Base-by-base conservation (phyloP, 2,113 vertebrate genomes). In the Lathamus discolor region DNA sequence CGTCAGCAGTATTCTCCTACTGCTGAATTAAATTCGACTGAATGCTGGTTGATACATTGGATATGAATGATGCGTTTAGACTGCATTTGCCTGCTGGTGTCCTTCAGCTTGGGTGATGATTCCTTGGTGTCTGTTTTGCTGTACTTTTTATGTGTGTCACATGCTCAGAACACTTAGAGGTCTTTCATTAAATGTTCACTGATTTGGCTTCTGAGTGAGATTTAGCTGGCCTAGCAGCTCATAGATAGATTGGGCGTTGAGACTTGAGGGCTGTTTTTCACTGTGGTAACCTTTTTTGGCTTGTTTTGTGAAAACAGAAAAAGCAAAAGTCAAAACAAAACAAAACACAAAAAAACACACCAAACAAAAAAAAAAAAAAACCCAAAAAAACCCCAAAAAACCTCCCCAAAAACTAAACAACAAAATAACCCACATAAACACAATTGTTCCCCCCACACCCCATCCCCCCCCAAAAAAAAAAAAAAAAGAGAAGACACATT, bases 271-370 rank as follows among this genome's bases (percentile, higher is more conserved):
- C 31, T 29, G 3, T n/a, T 63, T 57, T 66, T 39, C 12, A 76
- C 5, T 46, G 12, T 13, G 8, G 4, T 33, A 23, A 9, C 0
- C 2, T 13, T 35, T 39, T 44, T 25, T 52, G 22, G 5, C n/a
- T 64, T 76, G 7, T 41, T 73, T 83, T 73, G 12, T 59, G 22
- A 80, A 63, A 59, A 33, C 20, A 59, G 18, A 33, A 33, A 55
- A 19, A 12, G 20, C 11, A 55, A 55, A 29, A 55, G 20, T 20
- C 49, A 46, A 46, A 46, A 46, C 46, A 23, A 49, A 49, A 23
- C 20, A 20, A 20, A 2, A 3, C 33, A 9, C 31, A 18, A 54
- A 11, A 18, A 54, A 18, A 11, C 46, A 10, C 46, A 46, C 10
- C 7, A 55, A 29, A 29, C 24, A 51, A 49, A 31, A 8, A 18